These are phyloP conservation scores for Copsychus sechellarum DNA, from an alignment of 2,113 vertebrate genomes.

Conservation along the genomic window DNA sequence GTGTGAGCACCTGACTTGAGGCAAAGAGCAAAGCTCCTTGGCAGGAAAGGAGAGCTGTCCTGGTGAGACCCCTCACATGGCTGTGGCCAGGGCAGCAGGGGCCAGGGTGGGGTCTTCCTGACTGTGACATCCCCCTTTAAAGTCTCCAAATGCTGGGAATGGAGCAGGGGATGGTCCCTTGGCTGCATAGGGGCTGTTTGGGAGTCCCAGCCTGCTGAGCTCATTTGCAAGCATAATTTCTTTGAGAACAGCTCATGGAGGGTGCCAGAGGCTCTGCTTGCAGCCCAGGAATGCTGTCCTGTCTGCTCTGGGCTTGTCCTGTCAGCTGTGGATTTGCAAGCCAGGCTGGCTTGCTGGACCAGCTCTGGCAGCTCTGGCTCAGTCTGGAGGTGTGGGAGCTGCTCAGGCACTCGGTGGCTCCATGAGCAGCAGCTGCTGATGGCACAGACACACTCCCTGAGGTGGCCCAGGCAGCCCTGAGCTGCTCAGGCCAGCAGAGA, in stretches of 20 bases:
- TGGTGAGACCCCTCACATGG: background rate
- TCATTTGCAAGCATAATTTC: conserved; percentile 16
- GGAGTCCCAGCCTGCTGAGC: background rate
- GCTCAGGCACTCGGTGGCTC: background rate
- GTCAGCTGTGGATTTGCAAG: conserved; percentile 42
- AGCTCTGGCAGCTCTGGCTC: background rate
- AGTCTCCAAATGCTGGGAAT: background rate
- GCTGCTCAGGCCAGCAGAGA: background rate
- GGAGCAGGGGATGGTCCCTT: background rate
- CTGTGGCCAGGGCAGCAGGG: background rate
- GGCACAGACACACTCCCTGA: background rate
- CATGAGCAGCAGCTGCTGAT: background rate
- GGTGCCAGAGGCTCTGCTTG: conserved; percentile 24
- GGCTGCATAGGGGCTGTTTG: background rate
- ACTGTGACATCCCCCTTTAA: background rate
- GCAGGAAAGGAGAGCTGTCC: background rate
- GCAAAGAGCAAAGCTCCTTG: background rate
- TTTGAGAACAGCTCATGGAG: background rate
- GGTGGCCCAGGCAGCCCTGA: background rate
- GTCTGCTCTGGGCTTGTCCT: conserved; percentile 32
- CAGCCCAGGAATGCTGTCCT: background rate
- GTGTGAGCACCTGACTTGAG: background rate
- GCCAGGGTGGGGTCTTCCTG: background rate
- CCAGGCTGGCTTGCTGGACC: conserved; percentile 27
- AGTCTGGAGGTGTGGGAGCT: conserved; percentile 34